Base-by-base conservation (phyloP, 2,888 invertebrate species). In the Cheilosia scutellata region DNA sequence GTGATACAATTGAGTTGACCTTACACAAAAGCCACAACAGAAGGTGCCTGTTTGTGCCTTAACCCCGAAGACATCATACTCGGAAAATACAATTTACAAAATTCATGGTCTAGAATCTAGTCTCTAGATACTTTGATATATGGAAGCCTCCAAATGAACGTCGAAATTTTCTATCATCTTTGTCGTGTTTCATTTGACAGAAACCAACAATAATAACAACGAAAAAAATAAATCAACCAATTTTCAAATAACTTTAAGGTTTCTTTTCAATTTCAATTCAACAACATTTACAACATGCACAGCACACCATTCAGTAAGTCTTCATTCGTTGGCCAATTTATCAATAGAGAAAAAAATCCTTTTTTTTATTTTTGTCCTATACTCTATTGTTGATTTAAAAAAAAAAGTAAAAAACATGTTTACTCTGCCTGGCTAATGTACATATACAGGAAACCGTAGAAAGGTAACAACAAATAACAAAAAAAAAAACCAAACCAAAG, bases 211-310 rank as follows among this genome's bases (percentile, higher is more conserved):
- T 2, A 37, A 37, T 4, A 2, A 37, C 9, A 33, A 33, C 7
- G 33, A 3, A 33, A 9, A 9, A 33, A 33, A 9, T 6, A 11
- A 37, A 4, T 4, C 37, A 66, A 51, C 16, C 51, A 66, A 66
- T 42, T 37, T 42, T 29, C 42, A 42, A 11, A 31, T 31, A 68
- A 29, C 55, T 68, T 16, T 42, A 6, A 55, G 68, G 68, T 68
- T 68, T 68, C 53, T 29, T 68, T 68, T 42, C 68, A 68, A 55
- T 68, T 55, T 68, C 51, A 25, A 11, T 55, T 68, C 51, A 25
- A 11, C 1, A 51, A 20, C 29, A 53, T 55, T 55, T 37, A 51
- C 40, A 53, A 4, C 29, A 33, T 37, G 25, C 2, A 27, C 27
- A 25, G 5, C 25, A n/a, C 5, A 7, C 44, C 7, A 49, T 27